Evolutionary conservation across 2,113 vertebrate species (phyloP).

Genomic region (Lophius piscatorius): DNA sequence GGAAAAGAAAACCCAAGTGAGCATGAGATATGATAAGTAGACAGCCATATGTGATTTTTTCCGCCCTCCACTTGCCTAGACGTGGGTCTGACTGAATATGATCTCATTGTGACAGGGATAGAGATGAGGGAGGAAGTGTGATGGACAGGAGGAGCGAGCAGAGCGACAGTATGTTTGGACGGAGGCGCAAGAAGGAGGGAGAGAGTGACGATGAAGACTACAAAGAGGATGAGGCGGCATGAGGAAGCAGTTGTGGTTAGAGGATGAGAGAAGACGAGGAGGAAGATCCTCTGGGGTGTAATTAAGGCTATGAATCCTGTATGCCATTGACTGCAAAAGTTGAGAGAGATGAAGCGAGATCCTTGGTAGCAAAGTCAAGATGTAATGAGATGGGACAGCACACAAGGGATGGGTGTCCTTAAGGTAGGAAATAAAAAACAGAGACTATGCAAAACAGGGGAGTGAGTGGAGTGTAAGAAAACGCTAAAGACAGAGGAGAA

Average conservation of each 20-base stretch:
- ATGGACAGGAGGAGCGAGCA: background rate
- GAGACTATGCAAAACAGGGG: background rate
- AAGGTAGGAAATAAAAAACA: constrained; percentile 5
- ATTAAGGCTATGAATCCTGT: constrained; percentile 62
- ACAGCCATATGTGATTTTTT: no score
- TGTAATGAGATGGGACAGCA: constrained; percentile 3
- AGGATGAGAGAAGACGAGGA: constrained; percentile 23
- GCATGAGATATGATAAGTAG: no score
- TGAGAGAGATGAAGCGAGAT: constrained; percentile 31
- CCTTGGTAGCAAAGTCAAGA: constrained; percentile 20
- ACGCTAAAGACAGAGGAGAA: background rate
- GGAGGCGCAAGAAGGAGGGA: no score
- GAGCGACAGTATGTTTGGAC: no score
- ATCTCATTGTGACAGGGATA: background rate
- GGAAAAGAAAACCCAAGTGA: background rate
- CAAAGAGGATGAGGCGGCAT: constrained; percentile 28
- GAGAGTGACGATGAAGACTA: constrained; percentile 32
- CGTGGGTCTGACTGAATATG: background rate
- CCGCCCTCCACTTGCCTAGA: no score
- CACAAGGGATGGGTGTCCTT: background rate
- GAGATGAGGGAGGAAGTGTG: background rate
- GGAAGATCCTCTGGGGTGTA: constrained; percentile 62
- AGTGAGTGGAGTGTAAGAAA: background rate
- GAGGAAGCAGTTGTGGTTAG: constrained; percentile 24
- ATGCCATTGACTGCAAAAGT: constrained; percentile 45